Evolutionary conservation across 2,797 vertebrate genomes (phyloP), one percentile per base, ranked within the genome.

Genomic region (Lacerta agilis): DNA sequence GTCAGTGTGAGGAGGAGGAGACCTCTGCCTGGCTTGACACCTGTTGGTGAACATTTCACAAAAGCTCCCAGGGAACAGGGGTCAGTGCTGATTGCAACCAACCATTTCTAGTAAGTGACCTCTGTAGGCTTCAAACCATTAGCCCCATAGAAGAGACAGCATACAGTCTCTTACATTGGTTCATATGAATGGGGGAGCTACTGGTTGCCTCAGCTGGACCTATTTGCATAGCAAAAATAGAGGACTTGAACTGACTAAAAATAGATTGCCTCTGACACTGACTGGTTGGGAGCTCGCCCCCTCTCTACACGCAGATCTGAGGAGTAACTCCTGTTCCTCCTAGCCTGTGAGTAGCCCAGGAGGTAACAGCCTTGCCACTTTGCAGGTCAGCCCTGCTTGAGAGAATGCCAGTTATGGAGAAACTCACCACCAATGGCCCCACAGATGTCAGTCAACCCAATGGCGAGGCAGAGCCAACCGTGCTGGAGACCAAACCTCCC

Each of bases 381-480:
- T 93, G 82, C 88, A 99, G 99, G 97, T 97, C 99, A 93, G 99
- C 99, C 90, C 97, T 99, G 86, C 97, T 99, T 89, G 99, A 99
- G 94, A 97, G 99, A 96, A 99, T 99, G 99, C 99, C 99, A 82
- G 98, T 99, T 69, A 99, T 99, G 99, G 99, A 99, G 95, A 99
- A 99, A 94, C 96, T 97, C 0, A 97, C 98, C 81, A 96, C 97
- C 77, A 99, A 99, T 89, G 99, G 99, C 87, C 98, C 98, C 88
- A 97, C 99, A 92, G 99, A 99, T 94, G 97, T 99, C 91, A 98
- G 97, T 49, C 99, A 99, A 96, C 98, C 98, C 94, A 99, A 99
- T 8, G 99, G 99, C 92, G 99, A 99, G 95, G 97, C 98, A 2
- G 99, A 99, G 92, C 96, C 98, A 82, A 97, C 98, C 38, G 97